Conservation (phyloP, 1,140 invertebrate species). For the Solenopsis fugax region DNA sequence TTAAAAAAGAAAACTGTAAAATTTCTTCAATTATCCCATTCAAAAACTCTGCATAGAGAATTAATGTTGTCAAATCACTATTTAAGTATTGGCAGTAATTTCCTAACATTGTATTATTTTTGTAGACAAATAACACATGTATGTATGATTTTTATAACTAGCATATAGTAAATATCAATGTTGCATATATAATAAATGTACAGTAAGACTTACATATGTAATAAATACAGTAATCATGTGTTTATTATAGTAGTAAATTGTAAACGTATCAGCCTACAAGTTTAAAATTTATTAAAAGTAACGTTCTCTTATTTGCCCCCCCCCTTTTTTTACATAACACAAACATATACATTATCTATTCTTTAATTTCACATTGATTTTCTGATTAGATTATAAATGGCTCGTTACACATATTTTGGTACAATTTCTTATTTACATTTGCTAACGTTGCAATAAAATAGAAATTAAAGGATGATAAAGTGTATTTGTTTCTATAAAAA, state of each 20-base stretch:
- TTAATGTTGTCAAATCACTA: slow-evolving; percentile 16
- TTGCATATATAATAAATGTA: slow-evolving; percentile 10
- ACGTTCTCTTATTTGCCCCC: not conserved
- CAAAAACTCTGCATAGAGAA: not conserved
- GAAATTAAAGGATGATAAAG: not conserved
- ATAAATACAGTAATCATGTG: slow-evolving; percentile 21
- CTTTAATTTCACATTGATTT: slow-evolving; percentile 30
- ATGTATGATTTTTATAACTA: not conserved
- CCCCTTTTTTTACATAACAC: not conserved
- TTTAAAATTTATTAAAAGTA: slow-evolving; percentile 42
- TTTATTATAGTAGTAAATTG: slow-evolving; percentile 26
- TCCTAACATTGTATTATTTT: slow-evolving; percentile 15
- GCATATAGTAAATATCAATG: slow-evolving; percentile 3
- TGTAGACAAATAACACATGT: not conserved
- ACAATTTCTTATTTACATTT: slow-evolving; percentile 31
- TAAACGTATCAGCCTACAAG: not conserved
- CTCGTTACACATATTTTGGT: slow-evolving; percentile 19
- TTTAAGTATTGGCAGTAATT: slow-evolving; percentile 52
- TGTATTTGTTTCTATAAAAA: slow-evolving; percentile 16
- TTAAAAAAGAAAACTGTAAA: not conserved
- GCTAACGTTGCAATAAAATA: slow-evolving; percentile 20
- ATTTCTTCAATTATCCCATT: not conserved
- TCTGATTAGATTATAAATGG: slow-evolving; percentile 8
- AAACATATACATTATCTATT: slow-evolving; percentile 17
- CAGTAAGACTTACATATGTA: slow-evolving; percentile 3